A percentile compares a stretch with the other conserved stretches of the same genome.
Conservation (phyloP, 2,888 invertebrate species). For the Parasteatoda lunata region DNA sequence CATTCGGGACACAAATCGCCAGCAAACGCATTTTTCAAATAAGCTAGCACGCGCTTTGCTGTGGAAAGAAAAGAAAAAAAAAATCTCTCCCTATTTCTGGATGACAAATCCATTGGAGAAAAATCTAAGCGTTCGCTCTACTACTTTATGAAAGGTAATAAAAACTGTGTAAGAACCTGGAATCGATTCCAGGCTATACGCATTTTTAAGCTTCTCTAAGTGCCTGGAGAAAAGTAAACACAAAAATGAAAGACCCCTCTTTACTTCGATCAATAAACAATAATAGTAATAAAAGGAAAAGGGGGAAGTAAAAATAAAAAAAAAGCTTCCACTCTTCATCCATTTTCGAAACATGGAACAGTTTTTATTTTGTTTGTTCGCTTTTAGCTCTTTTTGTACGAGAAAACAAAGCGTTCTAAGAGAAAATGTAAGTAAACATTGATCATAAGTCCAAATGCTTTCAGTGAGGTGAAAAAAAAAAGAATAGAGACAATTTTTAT, state of each 20-base stretch:
- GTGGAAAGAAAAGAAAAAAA: background rate
- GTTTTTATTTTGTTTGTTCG: slow-evolving; percentile 17
- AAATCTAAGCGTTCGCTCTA: slow-evolving; percentile 6
- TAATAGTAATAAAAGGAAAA: slow-evolving; percentile 22
- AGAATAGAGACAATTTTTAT: slow-evolving; percentile 8
- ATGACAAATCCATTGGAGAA: slow-evolving; percentile 19
- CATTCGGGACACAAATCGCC: background rate
- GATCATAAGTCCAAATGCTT: slow-evolving; percentile 48
- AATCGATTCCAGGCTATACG: slow-evolving; percentile 20
- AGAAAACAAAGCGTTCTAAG: slow-evolving; percentile 23
- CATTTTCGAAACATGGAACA: slow-evolving; percentile 30
- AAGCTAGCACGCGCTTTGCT: background rate
- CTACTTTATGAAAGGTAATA: slow-evolving; percentile 37
- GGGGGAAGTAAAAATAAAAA: background rate
- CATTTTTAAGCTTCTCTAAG: slow-evolving; percentile 36
- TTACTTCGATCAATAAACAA: slow-evolving; percentile 29
- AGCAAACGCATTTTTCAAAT: slow-evolving; percentile 1
- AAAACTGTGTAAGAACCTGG: slow-evolving; percentile 12
- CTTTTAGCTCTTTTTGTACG: slow-evolving; percentile 11
- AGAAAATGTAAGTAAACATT: slow-evolving; percentile 52
- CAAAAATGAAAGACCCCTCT: slow-evolving; percentile 8
- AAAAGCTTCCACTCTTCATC: slow-evolving; percentile 20
- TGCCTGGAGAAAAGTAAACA: slow-evolving; percentile 21
- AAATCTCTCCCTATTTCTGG: background rate
- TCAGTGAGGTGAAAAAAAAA: slow-evolving; percentile 37